These are phyloP conservation scores for Phylloscopus trochiloides DNA, from an alignment of 2,113 vertebrate genomes.

Conservation along the genomic window DNA sequence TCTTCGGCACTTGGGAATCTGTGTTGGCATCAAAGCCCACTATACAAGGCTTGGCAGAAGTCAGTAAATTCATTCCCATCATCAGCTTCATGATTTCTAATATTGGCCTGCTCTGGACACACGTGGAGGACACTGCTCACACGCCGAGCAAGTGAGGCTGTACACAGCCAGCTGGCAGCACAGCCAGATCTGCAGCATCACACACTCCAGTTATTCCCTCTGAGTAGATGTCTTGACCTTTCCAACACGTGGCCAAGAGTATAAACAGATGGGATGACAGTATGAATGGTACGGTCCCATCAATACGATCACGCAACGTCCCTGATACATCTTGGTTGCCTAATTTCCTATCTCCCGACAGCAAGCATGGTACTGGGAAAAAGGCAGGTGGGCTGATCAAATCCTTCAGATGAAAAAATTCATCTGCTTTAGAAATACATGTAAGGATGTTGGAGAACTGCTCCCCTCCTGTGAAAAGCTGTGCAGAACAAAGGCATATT, in stretches of 20 bases:
- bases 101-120: conserved; percentile 2
- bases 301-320: neutral
- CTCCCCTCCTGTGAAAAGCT: neutral
- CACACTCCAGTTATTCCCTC: conserved; percentile 43
- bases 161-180: conserved; percentile 55
- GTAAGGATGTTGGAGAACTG: neutral
- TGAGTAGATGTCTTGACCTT: conserved; percentile 40
- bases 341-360: neutral
- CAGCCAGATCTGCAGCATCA: conserved; percentile 43
- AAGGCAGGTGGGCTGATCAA: neutral
- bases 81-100: conserved; percentile 12
- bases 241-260: conserved; percentile 29
- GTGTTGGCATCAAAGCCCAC: neutral
- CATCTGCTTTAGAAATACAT: neutral
- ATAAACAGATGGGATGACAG: conserved; percentile 65
- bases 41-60: neutral
- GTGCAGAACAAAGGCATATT: neutral
- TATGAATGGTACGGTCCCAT: neutral
- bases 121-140: neutral
- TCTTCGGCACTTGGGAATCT: neutral
- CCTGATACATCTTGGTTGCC: conserved; percentile 20
- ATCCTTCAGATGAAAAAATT: neutral
- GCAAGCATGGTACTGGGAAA: neutral
- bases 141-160: neutral
- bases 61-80: conserved; percentile 3